These are phyloP conservation scores for Hyppa rectilinea DNA, from an alignment of 2,888 invertebrate species.

Conservation along the genomic window DNA sequence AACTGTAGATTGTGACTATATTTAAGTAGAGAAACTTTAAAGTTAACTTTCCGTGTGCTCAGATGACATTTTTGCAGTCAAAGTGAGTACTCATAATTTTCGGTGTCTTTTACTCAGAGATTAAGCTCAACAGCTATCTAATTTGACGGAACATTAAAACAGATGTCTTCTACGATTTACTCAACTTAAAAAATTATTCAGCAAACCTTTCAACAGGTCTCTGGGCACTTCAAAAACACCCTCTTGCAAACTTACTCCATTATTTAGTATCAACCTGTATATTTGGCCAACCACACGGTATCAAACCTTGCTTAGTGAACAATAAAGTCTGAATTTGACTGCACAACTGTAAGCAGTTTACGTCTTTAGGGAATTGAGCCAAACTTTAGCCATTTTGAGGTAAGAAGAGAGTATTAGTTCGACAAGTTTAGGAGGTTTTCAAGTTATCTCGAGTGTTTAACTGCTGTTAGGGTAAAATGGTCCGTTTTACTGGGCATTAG, in stretches of 20 bases:
- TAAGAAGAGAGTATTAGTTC: conserved; percentile 87
- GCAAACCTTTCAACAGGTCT: conserved; percentile 79
- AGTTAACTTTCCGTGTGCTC: not conserved
- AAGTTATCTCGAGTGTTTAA: conserved; percentile 79
- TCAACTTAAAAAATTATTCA: conserved; percentile 69
- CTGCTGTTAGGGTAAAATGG: conserved; percentile 59
- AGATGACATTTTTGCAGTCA: not conserved
- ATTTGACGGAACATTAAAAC: conserved; percentile 36
- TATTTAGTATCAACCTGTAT: conserved; percentile 79
- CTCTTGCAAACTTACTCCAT: conserved; percentile 77
- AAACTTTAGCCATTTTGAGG: conserved; percentile 87
- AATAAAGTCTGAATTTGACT: conserved; percentile 72
- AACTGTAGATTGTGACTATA: not conserved
- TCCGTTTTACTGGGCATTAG: conserved; percentile 55
- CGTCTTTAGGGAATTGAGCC: conserved; percentile 67
- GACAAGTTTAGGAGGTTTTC: conserved; percentile 86
- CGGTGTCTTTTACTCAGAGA: not conserved
- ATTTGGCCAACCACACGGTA: conserved; percentile 54
- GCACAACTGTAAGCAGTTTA: conserved; percentile 65
- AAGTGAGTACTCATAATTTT: not conserved
- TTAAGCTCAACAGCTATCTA: conserved; percentile 7
- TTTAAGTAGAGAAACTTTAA: not conserved
- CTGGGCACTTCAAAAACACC: conserved; percentile 77
- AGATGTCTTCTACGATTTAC: conserved; percentile 55
- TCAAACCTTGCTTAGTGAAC: conserved; percentile 62